Conservation (phyloP, 2,888 invertebrate genomes). For the Ophraella communa region DNA sequence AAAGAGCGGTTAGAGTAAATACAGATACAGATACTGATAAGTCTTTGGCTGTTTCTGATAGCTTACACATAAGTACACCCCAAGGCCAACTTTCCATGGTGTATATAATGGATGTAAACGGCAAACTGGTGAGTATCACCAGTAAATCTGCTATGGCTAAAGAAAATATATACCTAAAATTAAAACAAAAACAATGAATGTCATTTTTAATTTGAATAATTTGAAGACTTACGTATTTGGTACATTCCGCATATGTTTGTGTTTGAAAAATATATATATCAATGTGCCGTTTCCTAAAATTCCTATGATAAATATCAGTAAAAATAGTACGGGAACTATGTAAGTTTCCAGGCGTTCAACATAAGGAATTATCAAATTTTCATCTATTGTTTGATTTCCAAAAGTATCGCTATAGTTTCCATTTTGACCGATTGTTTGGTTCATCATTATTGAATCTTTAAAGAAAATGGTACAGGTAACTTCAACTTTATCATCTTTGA, state of each 20-base stretch:
- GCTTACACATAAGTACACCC: conserved; percentile 75
- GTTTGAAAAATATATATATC: conserved; percentile 78
- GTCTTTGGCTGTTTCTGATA: conserved; percentile 84
- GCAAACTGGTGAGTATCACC: conserved; percentile 83
- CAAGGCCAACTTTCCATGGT: conserved; percentile 83
- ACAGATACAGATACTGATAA: conserved; percentile 89
- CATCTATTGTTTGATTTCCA: background rate
- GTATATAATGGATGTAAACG: conserved; percentile 85
- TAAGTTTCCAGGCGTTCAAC: conserved; percentile 76
- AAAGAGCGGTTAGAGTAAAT: conserved; percentile 85
- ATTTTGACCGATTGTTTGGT: no score
- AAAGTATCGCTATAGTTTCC: background rate
- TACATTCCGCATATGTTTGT: conserved; percentile 83
- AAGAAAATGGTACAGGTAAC: no score
- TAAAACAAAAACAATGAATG: no score
- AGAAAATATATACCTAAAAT: conserved; percentile 83
- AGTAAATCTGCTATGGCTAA: conserved; percentile 83
- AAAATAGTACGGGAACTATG: conserved; percentile 79
- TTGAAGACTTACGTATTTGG: conserved; percentile 81
- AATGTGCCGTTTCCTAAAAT: conserved; percentile 84
- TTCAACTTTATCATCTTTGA: no score
- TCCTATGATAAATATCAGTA: conserved; percentile 81
- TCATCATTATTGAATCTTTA: background rate
- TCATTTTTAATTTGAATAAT: no score
- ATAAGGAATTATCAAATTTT: conserved; percentile 62